phyloP scores from a whole-genome alignment of 2,113 vertebrate genomes.

The Oceanodroma tethys region DNA sequence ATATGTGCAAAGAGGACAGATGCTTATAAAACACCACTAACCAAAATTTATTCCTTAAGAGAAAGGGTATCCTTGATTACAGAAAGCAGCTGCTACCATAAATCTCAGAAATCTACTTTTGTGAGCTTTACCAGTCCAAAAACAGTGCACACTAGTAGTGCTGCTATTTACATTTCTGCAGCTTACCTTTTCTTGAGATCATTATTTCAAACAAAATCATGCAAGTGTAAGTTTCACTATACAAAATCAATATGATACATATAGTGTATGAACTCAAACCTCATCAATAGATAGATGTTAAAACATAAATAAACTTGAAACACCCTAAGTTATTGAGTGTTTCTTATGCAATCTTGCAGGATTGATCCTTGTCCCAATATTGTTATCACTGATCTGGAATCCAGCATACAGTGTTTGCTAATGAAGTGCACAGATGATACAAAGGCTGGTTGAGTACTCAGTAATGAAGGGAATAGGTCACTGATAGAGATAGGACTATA shows the following conservation, averaged over 20 bases:
- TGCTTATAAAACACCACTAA: not conserved
- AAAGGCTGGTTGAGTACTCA: not conserved
- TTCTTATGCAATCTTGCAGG: not conserved
- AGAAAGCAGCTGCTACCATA: not conserved
- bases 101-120: not conserved
- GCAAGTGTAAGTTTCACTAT: not conserved
- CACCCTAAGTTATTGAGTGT: not conserved
- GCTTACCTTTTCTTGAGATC: not conserved
- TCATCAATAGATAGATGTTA: not conserved
- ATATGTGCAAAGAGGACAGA: not conserved
- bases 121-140: not conserved
- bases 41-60: not conserved
- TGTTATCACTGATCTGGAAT: not conserved
- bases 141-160: fast-evolving
- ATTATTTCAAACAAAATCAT: not conserved
- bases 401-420: not conserved
- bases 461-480: not conserved
- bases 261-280: not conserved
- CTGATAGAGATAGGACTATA: not conserved
- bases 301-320: not conserved
- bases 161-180: not conserved
- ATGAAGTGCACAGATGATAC: not conserved
- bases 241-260: not conserved
- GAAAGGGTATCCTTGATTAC: not conserved
- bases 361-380: not conserved